Base-by-base conservation (phyloP, 2,888 invertebrate genomes). In the Empis livida region DNA sequence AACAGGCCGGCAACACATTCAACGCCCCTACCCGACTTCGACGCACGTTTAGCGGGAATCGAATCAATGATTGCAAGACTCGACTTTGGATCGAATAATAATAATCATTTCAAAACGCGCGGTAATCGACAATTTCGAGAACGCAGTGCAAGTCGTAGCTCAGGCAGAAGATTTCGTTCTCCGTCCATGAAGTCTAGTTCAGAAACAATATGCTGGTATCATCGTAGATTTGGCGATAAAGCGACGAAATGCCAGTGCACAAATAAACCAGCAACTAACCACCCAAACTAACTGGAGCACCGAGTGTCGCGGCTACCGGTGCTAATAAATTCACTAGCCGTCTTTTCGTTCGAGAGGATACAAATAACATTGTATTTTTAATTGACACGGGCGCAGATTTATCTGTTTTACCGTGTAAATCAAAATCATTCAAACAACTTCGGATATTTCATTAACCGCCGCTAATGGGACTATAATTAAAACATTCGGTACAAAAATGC, bases 401-500 rank as follows among this genome's bases (percentile, higher is more conserved):
- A 15, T 38, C 38, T 14, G 38, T 38, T 14, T 11, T 38, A 9
- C 38, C 38, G 9, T 38, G 9, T 38, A 15, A 15, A 38, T 14
- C 9, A 11, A 10, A 10, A 32, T 32, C 13, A 13, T 32, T 32
- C 10, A 32, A 14, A 38, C n/a, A 38, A 38, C 9, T 38, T 15
- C 38, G 9, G 15, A 38, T 38, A 14, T 38, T 15, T 14, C 15
- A 10, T 38, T 38, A 14, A 14, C 38, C 13, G 38, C 38, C 15
- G 14, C 38, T 9, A 38, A 38, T 38, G 48, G 47, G 3, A 45
- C 47, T 30, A 20, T 45, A 14, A 43, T 50, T 13, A 14, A 23
- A 30, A 46, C 41, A 16, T 44, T 30, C 15, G 46, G 50, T 40
- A 30, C 44, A 13, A 51, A 48, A 13, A 5, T 45, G 3, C 6